phyloP scores from a whole-genome alignment of 2,888 invertebrate species.

The Synergus japonicus region DNA sequence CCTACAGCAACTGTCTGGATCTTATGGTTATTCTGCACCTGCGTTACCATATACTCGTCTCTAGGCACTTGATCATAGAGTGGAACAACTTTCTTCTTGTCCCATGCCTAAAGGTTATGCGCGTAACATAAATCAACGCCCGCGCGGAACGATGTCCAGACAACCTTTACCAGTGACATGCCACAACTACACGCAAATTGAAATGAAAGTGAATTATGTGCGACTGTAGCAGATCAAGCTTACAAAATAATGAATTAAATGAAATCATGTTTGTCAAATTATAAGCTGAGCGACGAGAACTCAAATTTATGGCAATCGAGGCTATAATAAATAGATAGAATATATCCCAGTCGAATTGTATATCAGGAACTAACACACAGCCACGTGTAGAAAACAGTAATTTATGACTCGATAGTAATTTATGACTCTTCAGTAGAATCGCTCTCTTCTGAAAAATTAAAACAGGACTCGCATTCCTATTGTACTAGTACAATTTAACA shows the following conservation, averaged over 20 bases:
- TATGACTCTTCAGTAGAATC: too few species aligned
- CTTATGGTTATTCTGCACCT: constrained; percentile 48
- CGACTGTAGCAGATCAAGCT: constrained; percentile 26
- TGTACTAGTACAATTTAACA: background rate
- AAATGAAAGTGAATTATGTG: constrained; percentile 36
- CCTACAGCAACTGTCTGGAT: constrained; percentile 50
- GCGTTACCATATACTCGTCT: constrained; percentile 45
- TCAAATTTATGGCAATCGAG: background rate
- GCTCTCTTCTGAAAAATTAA: too few species aligned
- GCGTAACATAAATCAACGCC: constrained; percentile 64
- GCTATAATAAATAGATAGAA: background rate
- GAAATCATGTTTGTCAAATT: constrained; percentile 38
- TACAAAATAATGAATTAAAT: constrained; percentile 19
- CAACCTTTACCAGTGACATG: constrained; percentile 15
- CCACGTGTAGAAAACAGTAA: background rate
- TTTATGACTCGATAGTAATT: background rate
- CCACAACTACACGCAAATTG: constrained; percentile 35
- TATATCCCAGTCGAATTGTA: background rate
- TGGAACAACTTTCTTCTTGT: constrained; percentile 61
- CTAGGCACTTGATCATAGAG: constrained; percentile 57
- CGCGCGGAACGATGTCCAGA: constrained; percentile 45
- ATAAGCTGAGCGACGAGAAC: background rate
- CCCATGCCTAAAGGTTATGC: constrained; percentile 58
- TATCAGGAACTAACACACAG: background rate
- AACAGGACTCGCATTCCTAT: background rate